Evolutionary conservation across 2,113 vertebrate species (phyloP), one percentile per base, ranked within the genome.

Genomic region (Lontra canadensis): DNA sequence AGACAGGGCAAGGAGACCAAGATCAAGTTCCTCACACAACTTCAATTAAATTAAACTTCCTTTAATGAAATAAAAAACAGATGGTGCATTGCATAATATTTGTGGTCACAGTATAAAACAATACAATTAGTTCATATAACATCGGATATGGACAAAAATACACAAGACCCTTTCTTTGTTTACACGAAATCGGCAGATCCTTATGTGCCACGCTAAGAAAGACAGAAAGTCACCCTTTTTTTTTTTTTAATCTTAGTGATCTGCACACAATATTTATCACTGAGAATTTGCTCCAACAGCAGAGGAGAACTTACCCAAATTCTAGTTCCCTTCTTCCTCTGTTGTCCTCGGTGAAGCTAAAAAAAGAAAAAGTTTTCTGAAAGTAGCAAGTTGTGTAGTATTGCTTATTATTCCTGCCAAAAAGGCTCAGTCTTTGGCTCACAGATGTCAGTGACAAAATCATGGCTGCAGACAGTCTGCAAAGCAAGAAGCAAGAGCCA

Each of bases 21-120:
- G 0, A 96, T 65, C 95, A 98, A 74, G 59, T 85, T 95, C 84
- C 88, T 93, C 95, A 98, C 95, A 96, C 97, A 74, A 92, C 65
- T 92, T 74, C 84, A 21, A 82, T 95, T 98, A 97, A 98, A 98
- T 98, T 98, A 98, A 98, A 98, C 71, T 91, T 98, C 97, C 97
- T 98, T 98, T 98, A 98, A 98, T 98, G 97, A 98, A 97, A 98
- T 97, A 90, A 97, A 96, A 98, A 98, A 93, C 96, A 97, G 96
- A 98, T 52, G 97, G 98, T 98, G 97, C 97, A 91, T 98, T 98
- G 97, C 97, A 98, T 98, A 98, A 98, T 98, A 97, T 96, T 74
- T 89, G 97, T 98, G 97, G 97, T 97, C 98, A 98, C 98, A 98
- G 98, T 98, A 98, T 96, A 98, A 98, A 98, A 98, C 97, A 97